phyloP scores from a whole-genome alignment of 2,797 vertebrate species.

The Orientallactaga sibirica region DNA sequence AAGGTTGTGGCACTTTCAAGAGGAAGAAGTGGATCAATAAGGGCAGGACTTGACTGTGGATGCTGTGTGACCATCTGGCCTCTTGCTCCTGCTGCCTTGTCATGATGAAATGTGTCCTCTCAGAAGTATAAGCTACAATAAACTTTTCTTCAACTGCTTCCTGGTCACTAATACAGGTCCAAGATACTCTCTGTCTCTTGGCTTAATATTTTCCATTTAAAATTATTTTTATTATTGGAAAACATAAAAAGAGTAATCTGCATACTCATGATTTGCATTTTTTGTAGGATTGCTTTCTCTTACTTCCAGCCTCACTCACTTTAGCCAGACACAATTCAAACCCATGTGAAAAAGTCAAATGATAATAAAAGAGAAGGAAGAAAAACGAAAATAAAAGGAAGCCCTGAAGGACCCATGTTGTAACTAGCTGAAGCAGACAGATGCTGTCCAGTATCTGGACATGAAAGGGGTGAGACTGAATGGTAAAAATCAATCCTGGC shows the following conservation, averaged over 20 bases:
- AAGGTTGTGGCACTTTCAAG: too few relatives aligned
- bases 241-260: neutral
- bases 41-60: too few relatives aligned
- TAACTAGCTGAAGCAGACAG: too few relatives aligned
- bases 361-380: neutral
- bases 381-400: neutral
- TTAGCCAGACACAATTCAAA: neutral
- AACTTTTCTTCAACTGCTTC: too few relatives aligned
- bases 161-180: too few relatives aligned
- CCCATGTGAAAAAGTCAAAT: neutral
- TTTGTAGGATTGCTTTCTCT: neutral
- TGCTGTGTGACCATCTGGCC: too few relatives aligned
- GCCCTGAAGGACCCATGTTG: neutral
- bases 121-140: too few relatives aligned
- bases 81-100: too few relatives aligned
- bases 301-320: neutral
- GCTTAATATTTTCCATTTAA: constrained; percentile 29
- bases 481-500: neutral
- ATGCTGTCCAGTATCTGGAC: neutral
- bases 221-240: neutral
- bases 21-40: too few relatives aligned
- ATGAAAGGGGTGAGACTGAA: neutral
- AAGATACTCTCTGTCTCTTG: constrained; percentile 4
- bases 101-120: too few relatives aligned
- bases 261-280: neutral